Conservation (phyloP, 2,888 invertebrate genomes). For the Latrodectus hesperus region DNA sequence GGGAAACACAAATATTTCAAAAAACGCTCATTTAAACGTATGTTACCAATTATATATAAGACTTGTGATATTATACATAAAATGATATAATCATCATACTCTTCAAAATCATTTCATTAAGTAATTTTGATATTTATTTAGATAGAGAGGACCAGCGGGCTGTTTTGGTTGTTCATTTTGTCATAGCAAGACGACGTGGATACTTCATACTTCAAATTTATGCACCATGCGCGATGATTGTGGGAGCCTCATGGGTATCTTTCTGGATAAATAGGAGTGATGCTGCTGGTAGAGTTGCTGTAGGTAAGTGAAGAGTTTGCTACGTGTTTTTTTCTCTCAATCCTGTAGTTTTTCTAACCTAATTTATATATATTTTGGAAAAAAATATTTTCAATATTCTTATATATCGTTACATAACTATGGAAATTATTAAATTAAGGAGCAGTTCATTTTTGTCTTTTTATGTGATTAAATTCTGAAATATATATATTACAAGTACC, state of each 20-base stretch:
- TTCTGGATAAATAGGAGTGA: slow-evolving; percentile 98
- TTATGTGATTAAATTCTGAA: no score
- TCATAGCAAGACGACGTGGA: slow-evolving; percentile 92
- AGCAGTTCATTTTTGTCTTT: no score
- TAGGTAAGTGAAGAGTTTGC: slow-evolving; percentile 78
- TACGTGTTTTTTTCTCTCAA: not conserved
- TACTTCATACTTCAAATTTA: slow-evolving; percentile 97
- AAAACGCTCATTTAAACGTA: no score
- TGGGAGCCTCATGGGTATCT: slow-evolving; percentile 95
- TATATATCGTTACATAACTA: not conserved
- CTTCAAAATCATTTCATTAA: not conserved
- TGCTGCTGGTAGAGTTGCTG: slow-evolving; percentile 91
- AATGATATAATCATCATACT: not conserved
- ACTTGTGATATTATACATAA: no score
- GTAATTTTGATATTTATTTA: slow-evolving; percentile 73
- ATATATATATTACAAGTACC: no score
- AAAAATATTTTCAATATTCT: not conserved
- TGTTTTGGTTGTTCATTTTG: slow-evolving; percentile 93
- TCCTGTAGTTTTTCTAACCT: no score
- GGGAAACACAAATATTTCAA: no score
- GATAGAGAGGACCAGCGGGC: slow-evolving; percentile 84
- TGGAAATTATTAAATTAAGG: no score
- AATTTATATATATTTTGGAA: not conserved
- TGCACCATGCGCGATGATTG: slow-evolving; percentile 94
- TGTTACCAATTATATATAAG: no score